These are phyloP conservation scores for Trichonephila inaurata DNA, from an alignment of 1,140 invertebrate species.

Conservation along the genomic window DNA sequence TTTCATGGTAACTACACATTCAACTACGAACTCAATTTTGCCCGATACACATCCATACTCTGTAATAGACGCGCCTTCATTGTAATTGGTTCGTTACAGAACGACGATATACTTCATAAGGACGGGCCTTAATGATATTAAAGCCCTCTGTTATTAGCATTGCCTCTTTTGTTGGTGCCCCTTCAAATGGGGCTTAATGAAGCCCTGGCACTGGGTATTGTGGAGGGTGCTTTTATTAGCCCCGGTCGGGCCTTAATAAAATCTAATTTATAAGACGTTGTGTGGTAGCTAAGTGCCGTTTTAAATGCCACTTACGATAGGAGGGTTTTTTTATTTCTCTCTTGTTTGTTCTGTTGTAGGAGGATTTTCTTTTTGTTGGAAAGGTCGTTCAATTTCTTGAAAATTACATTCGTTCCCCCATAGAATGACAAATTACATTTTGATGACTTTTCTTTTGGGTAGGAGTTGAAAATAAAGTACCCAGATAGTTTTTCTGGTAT, in stretches of 20 bases:
- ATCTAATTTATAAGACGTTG: slow-evolving; percentile 59
- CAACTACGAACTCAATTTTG: slow-evolving; percentile 61
- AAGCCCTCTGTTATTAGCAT: slow-evolving; percentile 66
- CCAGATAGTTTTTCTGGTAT: not conserved
- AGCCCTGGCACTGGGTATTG: slow-evolving; percentile 18
- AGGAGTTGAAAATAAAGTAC: not conserved
- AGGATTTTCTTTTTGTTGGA: slow-evolving; percentile 28
- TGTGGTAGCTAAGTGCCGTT: slow-evolving; percentile 48
- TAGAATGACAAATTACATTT: slow-evolving; percentile 36
- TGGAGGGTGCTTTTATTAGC: slow-evolving; percentile 53
- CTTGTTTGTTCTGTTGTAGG: not conserved
- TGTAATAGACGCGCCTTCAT: slow-evolving; percentile 9
- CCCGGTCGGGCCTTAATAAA: slow-evolving; percentile 53
- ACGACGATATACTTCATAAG: slow-evolving; percentile 65
- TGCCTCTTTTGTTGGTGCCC: slow-evolving; percentile 58
- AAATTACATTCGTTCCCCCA: slow-evolving; percentile 5
- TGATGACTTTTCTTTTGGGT: slow-evolving; percentile 30
- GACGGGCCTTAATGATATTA: slow-evolving; percentile 61
- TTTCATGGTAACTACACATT: slow-evolving; percentile 13
- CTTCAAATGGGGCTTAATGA: slow-evolving; percentile 64
- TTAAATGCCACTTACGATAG: slow-evolving; percentile 46
- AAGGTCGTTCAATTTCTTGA: slow-evolving; percentile 10
- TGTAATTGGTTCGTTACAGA: slow-evolving; percentile 65
- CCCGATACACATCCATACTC: slow-evolving; percentile 26
- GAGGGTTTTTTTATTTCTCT: not conserved